Base-by-base conservation (phyloP, 2,113 vertebrate genomes). In the Serranochromis macrocephalus region DNA sequence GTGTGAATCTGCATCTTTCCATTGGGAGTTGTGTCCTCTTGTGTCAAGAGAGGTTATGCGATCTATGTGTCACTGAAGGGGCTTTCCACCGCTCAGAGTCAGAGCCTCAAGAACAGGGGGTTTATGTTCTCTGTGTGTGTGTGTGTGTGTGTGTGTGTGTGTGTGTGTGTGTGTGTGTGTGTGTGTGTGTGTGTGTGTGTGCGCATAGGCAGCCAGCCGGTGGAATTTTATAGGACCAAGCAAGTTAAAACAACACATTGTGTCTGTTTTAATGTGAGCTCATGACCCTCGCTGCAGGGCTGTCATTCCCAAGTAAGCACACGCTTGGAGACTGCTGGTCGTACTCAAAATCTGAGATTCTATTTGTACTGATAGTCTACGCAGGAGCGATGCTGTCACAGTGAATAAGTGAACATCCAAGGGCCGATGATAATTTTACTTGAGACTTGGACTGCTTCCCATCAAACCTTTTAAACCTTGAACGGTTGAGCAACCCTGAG, bases 51-150 rank as follows among this genome's bases (percentile, higher is more conserved):
- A 95, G 94, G 92, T 95, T 92, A 95, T 92, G 93, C 94, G 95
- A 95, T 94, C 94, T 92, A 85, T 93, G 90, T 94, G 92, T 88
- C 93, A 95, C 90, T 92, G 92, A 93, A 93, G 94, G 92, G 95
- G 89, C 66, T 95, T 95, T 95, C 95, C 94, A 94, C 85, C 17
- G 19, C 92, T 81, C 85, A 54, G 83, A 89, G 91, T 83, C 86
- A 80, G 80, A 83, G 85, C 83, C 82, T 87, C 19, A 54, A 86
- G 87, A 87, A 88, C 45, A 83, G 86, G 16, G 73, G 85, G 82
- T 75, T 89, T 82, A 86, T 87, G 61, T 80, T 84, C 78, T 31
- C 4, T 17, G 11, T 5, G 7, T 5, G 7, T 1, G 26, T 14
- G 21, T 80, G 66, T 54, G 54, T 13, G 24, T 53, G 89, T 42